Evolutionary conservation across 2,113 vertebrate genomes (phyloP), one percentile per base, ranked within the genome.

Genomic region (Leptobrachium ailaonicum): DNA sequence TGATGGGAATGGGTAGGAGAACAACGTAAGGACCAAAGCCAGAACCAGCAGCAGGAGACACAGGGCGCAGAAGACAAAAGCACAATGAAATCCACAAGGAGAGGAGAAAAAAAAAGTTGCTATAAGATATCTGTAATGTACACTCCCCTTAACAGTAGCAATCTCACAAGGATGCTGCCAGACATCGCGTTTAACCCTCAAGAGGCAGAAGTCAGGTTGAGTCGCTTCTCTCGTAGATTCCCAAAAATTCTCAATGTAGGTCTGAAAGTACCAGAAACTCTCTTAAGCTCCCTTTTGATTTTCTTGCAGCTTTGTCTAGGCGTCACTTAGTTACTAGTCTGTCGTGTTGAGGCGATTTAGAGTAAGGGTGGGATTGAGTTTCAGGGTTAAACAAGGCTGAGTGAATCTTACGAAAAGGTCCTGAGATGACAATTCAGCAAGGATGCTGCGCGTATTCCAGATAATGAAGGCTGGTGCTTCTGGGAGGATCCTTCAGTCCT

Each of bases 91-190:
- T 67, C 71, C 78, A 58, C 63, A 67, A 14, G 43, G 20, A 32
- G 20, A 32, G 20, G 20, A 32, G 20, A 32, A 32, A 67, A 64
- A 44, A 40, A 80, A 80, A 80, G 78, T 80, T 80, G 71, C 41
- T 58, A 71, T 42, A 67, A 62, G 43, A 8, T 43, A 12, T 60
- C n/a, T 54, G 45, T n/a, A 43, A 41, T 44, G 42, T 63, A 54
- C 62, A 50, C 60, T 63, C 74, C 75, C 20, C 54, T 7, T 53
- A 60, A 70, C 14, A 44, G 3, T 60, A 8, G 70, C 56, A 62
- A 58, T 50, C 43, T 63, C 54, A 54, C 12, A 71, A 71, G 63
- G n/a, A 76, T 54, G 32, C 74, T 53, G 2, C 9, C 20, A 11
- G 32, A 4, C 6, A 20, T 14, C 76, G 53, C 20, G 13, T 42